Conservation (phyloP, 2,113 vertebrate genomes). For the Tichodroma muraria region DNA sequence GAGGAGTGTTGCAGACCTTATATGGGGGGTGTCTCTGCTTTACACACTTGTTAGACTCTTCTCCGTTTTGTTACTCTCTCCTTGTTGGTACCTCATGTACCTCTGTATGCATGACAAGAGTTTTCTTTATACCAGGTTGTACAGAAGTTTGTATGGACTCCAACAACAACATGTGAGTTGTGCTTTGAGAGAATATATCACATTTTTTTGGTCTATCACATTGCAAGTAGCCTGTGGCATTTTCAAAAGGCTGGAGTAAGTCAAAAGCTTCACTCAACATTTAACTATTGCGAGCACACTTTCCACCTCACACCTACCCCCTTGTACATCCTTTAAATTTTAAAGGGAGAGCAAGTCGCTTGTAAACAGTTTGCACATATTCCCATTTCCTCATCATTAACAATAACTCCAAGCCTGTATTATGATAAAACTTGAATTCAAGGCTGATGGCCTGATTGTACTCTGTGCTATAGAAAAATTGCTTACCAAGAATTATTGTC, state of each 20-base stretch:
- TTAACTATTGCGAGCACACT: background rate
- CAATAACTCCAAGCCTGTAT: background rate
- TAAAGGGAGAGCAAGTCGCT: background rate
- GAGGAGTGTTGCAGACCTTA: background rate
- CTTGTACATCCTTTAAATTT: background rate
- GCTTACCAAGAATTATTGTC: background rate
- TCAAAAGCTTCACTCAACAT: background rate
- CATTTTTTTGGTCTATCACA: background rate
- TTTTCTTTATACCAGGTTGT: background rate
- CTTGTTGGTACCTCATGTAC: background rate
- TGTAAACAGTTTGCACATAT: fast-evolving
- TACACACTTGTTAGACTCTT: background rate
- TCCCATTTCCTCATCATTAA: background rate
- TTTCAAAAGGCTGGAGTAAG: background rate
- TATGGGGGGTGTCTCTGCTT: fast-evolving
- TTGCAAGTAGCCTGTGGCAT: background rate
- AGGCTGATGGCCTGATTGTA: background rate
- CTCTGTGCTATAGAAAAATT: background rate
- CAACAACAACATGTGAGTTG: background rate
- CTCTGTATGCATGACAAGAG: fast-evolving
- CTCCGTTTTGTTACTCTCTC: background rate
- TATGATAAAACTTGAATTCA: fast-evolving
- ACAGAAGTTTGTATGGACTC: background rate
- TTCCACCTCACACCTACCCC: background rate
- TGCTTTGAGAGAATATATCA: background rate